Base-by-base conservation (phyloP, 2,113 vertebrate genomes). In the Carlito syrichta region DNA sequence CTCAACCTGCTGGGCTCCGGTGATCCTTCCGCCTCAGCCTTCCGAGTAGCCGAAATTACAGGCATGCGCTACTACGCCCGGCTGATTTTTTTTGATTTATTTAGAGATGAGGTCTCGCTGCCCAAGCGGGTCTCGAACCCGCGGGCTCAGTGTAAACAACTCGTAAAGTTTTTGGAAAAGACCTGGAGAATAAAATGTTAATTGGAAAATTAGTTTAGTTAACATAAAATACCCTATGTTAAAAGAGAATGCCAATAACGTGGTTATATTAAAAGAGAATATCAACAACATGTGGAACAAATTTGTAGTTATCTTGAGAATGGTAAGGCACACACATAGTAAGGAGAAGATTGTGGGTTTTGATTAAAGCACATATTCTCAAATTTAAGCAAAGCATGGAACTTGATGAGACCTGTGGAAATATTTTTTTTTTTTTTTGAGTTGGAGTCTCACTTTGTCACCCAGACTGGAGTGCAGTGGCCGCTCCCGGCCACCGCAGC, bases 161-260 rank as follows among this genome's bases (percentile, higher is more conserved):
- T 77, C n/a, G 71, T 90, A 87, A 71, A 40, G 7, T 40, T 77
- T 83, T 93, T 86, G 32, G 83, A 89, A 96, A 96, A 86, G 45
- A 66, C n/a, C 43, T 89, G 22, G 35, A 92, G 68, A 83, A 54
- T 79, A 95, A 85, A 92, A 77, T 81, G 81, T 40, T 93, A 89
- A 73, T 78, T 48, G 45, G 35, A 93, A 93, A 94, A 93, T 58
- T 43, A 77, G 32, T 38, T 84, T 92, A 62, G 43, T 12, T 87
- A 86, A 94, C 20, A 94, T 68, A 69, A 94, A 94, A 87, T 20
- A 58, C 14, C 74, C 71, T 54, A 60, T 56, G 2, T 74, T 86
- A 54, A 79, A 93, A 86, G 17, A 93, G 40, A 91, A 69, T 60
- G 71, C 17, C 30, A 91, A 62, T 40, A 50, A 25, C 58, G 63